Conservation (phyloP, 2,888 invertebrate genomes). For the Macrosiphum euphorbiae region DNA sequence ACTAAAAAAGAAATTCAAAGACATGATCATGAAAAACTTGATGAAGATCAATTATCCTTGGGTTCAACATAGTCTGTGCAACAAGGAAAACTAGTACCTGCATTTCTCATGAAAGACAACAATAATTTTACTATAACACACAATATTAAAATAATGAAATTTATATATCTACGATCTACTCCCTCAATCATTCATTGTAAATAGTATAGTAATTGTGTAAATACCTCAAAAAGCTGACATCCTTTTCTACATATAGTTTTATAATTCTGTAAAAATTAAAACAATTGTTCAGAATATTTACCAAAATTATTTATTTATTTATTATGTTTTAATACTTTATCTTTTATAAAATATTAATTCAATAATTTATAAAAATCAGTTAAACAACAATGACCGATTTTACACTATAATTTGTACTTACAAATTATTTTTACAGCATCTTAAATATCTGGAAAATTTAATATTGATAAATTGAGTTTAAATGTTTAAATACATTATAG, state of each 20-base stretch:
- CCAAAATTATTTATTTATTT: background rate
- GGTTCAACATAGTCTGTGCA: background rate
- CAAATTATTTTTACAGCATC: constrained; percentile 15
- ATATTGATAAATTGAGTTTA: constrained; percentile 10
- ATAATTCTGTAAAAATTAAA: background rate
- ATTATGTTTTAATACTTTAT: background rate
- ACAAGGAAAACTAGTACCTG: background rate
- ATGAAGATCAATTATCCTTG: background rate
- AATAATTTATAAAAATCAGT: background rate
- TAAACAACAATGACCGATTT: background rate
- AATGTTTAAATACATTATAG: background rate
- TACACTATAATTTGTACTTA: background rate
- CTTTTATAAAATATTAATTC: background rate
- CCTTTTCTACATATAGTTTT: background rate
- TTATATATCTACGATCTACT: background rate
- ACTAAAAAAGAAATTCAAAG: too few relatives aligned
- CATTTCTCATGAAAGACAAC: background rate
- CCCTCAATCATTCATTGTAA: background rate
- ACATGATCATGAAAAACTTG: too few relatives aligned
- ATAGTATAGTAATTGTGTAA: background rate
- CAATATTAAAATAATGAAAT: background rate
- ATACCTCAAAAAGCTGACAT: background rate
- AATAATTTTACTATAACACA: background rate
- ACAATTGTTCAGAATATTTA: background rate
- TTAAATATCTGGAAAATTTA: constrained; percentile 41